Evolutionary conservation across 2,888 invertebrate genomes (phyloP).

Genomic region (Synanthedon myopaeformis): DNA sequence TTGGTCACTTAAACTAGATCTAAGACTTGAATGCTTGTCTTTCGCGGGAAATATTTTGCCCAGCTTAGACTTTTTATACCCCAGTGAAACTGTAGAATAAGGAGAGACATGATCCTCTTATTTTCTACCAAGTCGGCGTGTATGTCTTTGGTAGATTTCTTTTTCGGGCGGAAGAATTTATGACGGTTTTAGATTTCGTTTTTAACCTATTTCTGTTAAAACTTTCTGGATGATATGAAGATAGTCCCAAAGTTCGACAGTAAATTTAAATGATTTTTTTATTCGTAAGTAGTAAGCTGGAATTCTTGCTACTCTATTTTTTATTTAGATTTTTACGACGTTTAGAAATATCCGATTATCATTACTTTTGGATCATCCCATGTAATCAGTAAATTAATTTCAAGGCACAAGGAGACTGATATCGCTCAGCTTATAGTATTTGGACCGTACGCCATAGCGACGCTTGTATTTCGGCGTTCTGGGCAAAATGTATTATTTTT

Average conservation of each 20-base stretch:
- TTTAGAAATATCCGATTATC: not conserved
- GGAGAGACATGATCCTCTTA: not conserved
- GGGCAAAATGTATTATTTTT: conserved; percentile 37
- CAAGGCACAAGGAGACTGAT: too few relatives aligned
- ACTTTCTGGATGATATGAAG: not conserved
- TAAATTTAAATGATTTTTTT: not conserved
- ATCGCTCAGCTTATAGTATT: too few relatives aligned
- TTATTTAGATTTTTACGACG: not conserved
- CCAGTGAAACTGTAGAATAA: not conserved
- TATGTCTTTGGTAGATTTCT: not conserved
- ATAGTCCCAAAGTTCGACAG: not conserved
- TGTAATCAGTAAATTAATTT: not conserved
- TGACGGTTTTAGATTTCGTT: not conserved
- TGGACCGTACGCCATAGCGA: not conserved
- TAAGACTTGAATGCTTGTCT: not conserved
- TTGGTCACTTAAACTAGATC: not conserved
- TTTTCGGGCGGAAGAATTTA: not conserved
- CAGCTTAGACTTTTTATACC: not conserved
- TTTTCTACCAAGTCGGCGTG: not conserved
- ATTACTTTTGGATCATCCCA: not conserved
- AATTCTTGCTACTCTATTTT: not conserved
- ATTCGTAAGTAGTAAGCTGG: not conserved
- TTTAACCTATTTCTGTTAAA: not conserved
- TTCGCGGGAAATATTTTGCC: not conserved
- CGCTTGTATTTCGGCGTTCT: conserved; percentile 25